Percentiles rank a stretch among this genome's conserved stretches.
These are phyloP conservation scores for Sarcophaga bullata DNA, from an alignment of 1,140 invertebrate genomes.

Conservation along the genomic window DNA sequence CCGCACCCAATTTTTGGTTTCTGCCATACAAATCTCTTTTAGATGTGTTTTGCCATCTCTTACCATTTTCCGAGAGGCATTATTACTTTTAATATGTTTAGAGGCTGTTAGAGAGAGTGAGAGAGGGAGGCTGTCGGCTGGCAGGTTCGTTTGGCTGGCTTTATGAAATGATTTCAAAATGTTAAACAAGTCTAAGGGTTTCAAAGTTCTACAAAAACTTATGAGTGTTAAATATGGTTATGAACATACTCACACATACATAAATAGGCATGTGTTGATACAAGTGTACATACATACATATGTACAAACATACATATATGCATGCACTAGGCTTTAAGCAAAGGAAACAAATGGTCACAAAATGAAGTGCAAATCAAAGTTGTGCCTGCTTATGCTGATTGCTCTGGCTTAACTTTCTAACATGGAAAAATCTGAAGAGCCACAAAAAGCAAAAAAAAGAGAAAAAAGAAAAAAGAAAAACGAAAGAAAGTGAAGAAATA, in stretches of 20 bases:
- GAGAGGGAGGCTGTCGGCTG: no score
- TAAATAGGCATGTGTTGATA: neutral
- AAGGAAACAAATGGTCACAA: constrained; percentile 33
- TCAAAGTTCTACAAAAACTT: constrained; percentile 28
- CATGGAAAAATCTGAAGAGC: neutral
- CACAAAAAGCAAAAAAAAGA: neutral
- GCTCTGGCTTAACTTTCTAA: constrained; percentile 5
- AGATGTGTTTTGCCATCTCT: neutral
- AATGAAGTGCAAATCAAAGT: constrained; percentile 40
- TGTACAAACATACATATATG: neutral
- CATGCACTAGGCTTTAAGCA: neutral
- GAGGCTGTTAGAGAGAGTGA: neutral
- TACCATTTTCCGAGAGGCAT: neutral
- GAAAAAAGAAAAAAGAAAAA: neutral
- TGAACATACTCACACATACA: neutral
- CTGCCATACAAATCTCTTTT: constrained; percentile 29
- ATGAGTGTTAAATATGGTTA: constrained; percentile 30
- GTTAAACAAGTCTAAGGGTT: neutral
- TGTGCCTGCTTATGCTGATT: constrained; percentile 34
- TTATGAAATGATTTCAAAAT: constrained; percentile 9
- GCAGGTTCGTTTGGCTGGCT: no score
- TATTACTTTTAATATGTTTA: neutral
- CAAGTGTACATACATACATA: neutral
- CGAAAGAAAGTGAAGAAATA: neutral
- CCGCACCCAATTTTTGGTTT: constrained; percentile 38